These are phyloP conservation scores for Apodemus sylvaticus DNA, from an alignment of 2,113 vertebrate species.

Conservation along the genomic window DNA sequence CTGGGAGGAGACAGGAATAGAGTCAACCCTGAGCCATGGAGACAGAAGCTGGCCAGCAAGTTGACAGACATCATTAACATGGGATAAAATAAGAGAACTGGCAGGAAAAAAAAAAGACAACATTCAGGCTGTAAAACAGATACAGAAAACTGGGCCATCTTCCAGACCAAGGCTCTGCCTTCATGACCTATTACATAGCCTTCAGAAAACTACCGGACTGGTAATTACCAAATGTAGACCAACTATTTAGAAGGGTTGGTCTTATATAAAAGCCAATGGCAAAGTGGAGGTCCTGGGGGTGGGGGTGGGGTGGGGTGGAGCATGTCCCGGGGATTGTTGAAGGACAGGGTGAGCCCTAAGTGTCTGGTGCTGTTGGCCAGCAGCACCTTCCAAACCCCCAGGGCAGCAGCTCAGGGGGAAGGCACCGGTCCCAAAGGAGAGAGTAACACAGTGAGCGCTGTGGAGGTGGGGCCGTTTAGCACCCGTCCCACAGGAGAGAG, in stretches of 20 bases:
- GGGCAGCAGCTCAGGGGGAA: neutral
- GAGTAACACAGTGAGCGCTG: accelerated
- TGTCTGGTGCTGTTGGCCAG: neutral
- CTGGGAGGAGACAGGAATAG: neutral
- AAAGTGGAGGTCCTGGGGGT: neutral
- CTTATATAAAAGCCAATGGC: neutral
- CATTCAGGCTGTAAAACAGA: neutral
- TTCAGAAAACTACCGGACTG: neutral
- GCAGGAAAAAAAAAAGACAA: neutral
- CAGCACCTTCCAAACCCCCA: neutral
- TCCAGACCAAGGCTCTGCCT: neutral
- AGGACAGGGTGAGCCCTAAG: neutral
- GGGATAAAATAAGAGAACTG: neutral
- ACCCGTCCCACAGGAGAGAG: neutral
- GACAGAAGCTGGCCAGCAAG: neutral
- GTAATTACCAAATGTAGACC: neutral
- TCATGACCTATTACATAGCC: neutral
- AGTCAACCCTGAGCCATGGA: neutral
- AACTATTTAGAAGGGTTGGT: neutral
- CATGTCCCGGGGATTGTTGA: too few relatives aligned
- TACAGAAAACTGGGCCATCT: neutral
- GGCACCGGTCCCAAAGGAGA: neutral
- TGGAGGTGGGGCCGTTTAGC: neutral
- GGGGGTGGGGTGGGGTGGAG: neutral
- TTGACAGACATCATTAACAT: neutral